Conservation (phyloP, 1,140 invertebrate genomes). For the Sycophila sp. region DNA sequence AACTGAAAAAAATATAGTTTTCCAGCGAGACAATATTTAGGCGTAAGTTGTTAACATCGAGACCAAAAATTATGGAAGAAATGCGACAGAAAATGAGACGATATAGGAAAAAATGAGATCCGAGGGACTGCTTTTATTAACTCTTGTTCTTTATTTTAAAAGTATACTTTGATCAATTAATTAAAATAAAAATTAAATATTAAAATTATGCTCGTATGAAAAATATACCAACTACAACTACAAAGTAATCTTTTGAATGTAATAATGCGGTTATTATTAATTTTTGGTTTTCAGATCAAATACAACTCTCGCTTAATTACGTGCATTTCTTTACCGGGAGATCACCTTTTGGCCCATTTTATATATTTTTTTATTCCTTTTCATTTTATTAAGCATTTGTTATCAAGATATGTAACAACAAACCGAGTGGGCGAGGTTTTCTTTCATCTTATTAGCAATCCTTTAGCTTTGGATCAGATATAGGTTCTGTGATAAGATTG, state of each 20-base stretch:
- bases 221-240: too few relatives aligned
- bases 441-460: slow-evolving; percentile 37
- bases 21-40: slow-evolving; percentile 62
- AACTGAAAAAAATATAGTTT: slow-evolving; percentile 46
- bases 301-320: not conserved
- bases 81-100: slow-evolving; percentile 42
- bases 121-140: not conserved
- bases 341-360: too few relatives aligned
- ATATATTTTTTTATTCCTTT: too few relatives aligned
- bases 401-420: not conserved
- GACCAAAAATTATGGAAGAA: slow-evolving; percentile 61
- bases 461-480: too few relatives aligned
- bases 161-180: too few relatives aligned
- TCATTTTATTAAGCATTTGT: not conserved
- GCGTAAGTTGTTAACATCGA: slow-evolving; percentile 55
- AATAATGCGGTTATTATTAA: too few relatives aligned
- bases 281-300: not conserved
- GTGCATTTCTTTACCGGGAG: too few relatives aligned
- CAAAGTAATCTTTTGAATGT: too few relatives aligned
- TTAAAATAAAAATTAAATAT: not conserved
- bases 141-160: too few relatives aligned
- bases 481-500: slow-evolving; percentile 56
- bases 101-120: not conserved
- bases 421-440: not conserved
- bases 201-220: too few relatives aligned